Evolutionary conservation across 1,140 invertebrate species (phyloP), one percentile per base, ranked within the genome.

Genomic region (Hylaeus volcanicus): DNA sequence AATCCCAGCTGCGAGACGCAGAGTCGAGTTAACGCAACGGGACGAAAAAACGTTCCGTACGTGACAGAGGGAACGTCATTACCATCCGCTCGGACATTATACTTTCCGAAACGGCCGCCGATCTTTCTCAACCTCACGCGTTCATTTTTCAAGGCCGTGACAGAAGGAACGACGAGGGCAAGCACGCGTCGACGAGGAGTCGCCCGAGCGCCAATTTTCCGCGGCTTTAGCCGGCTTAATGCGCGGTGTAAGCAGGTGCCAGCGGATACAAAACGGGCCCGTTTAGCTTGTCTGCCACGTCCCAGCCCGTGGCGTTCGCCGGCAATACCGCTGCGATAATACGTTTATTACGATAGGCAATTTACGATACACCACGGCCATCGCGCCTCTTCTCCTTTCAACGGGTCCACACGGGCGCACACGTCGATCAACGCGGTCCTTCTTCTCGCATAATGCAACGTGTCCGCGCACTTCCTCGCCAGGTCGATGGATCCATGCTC

Each of bases 301-400:
- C 78, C 74, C 61, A 39, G 26, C 9, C 8, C 71, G 41, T 65
- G 81, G 81, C 66, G 61, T 56, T n/a, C 68, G 58, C 65, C 65
- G 66, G 79, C 72, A 84, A 85, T 79, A 69, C 74, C 71, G 1
- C 72, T 65, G 68, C 82, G 86, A 90, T 90, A 90, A 91, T 90
- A 88, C 86, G 83, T 89, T 90, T 90, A 90, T 90, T 88, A 83
- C 87, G 83, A 87, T 83, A 82, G 73, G 74, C 81, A 84, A 90
- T 91, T 91, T 89, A 90, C 83, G 88, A 88, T 79, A 77, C 64
- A 61, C 48, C 41, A 48, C 15, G 64, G 14, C 63, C 39, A 55
- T 75, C n/a, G 72, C 15, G 48, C 5, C 55, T 61, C 53, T 73
- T 78, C 75, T 58, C 64, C 43, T 68, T 70, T 64, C 70, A 64